Percentiles rank a stretch among this genome's conserved stretches.
Evolutionary conservation across 2,797 vertebrate genomes (phyloP).

Genomic region (Danio kyathit): DNA sequence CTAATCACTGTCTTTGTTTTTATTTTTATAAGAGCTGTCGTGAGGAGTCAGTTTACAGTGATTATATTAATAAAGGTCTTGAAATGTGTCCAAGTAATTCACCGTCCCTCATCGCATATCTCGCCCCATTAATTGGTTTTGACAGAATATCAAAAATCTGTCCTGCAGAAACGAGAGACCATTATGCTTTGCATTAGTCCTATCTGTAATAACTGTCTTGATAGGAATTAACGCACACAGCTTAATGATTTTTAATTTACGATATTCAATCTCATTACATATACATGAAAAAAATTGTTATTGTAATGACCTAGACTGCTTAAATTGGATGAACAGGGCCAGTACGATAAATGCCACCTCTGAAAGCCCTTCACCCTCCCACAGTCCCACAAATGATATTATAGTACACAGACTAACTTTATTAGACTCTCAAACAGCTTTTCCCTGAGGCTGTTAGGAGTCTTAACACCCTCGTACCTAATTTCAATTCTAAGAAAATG

Average conservation of each 20-base stretch:
- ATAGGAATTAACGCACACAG: neutral
- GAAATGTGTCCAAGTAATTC: slow-evolving; percentile 49
- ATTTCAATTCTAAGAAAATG: neutral
- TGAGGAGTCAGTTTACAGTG: slow-evolving; percentile 15
- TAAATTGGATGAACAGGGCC: slow-evolving; percentile 4
- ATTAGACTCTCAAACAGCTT: neutral
- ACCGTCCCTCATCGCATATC: slow-evolving; percentile 25
- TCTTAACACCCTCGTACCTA: neutral
- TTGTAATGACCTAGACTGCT: neutral
- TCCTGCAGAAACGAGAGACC: slow-evolving; percentile 46
- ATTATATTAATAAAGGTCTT: slow-evolving; percentile 46
- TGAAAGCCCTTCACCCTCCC: slow-evolving; percentile 1
- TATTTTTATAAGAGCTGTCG: slow-evolving; percentile 20
- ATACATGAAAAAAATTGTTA: slow-evolving; percentile 3
- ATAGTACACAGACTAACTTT: neutral
- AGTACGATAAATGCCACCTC: slow-evolving; percentile 4
- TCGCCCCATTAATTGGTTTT: slow-evolving; percentile 44
- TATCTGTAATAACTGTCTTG: slow-evolving; percentile 17
- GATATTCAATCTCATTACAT: slow-evolving; percentile 23
- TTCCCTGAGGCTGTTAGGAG: neutral
- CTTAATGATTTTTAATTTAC: slow-evolving; percentile 24
- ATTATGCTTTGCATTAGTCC: slow-evolving; percentile 58
- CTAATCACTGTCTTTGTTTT: neutral
- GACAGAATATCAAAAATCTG: slow-evolving; percentile 52
- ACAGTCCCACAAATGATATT: slow-evolving; percentile 1